These are phyloP conservation scores for Nomada hirtipes DNA, from an alignment of 2,888 invertebrate genomes.

Conservation along the genomic window DNA sequence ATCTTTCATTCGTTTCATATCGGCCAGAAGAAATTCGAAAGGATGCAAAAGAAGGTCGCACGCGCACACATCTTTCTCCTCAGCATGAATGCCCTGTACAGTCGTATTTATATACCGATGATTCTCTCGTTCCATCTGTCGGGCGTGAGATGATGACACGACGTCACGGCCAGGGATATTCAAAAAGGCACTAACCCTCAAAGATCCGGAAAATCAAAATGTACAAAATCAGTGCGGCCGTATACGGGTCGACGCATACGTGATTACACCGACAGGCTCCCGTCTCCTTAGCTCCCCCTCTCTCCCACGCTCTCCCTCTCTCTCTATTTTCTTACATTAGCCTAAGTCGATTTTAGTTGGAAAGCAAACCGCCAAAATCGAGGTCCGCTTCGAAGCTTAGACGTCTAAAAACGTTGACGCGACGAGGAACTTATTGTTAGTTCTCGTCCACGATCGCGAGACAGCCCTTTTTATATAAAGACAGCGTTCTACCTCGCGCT, in stretches of 20 bases:
- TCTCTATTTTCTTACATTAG: slow-evolving; percentile 24
- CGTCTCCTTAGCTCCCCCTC: slow-evolving; percentile 6
- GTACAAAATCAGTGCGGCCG: slow-evolving; percentile 70
- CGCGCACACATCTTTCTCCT: slow-evolving; percentile 44
- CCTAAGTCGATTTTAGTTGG: slow-evolving; percentile 32
- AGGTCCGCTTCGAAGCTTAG: slow-evolving; percentile 29
- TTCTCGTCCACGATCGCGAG: neutral
- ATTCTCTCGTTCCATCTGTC: slow-evolving; percentile 40
- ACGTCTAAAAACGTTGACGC: slow-evolving; percentile 34
- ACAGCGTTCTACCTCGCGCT: neutral
- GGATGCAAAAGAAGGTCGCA: slow-evolving; percentile 50
- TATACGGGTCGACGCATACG: slow-evolving; percentile 38
- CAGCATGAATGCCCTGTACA: slow-evolving; percentile 71
- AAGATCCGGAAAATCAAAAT: slow-evolving; percentile 69
- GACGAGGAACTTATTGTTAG: slow-evolving; percentile 23
- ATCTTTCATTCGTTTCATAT: neutral
- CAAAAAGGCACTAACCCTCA: slow-evolving; percentile 78
- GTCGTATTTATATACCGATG: slow-evolving; percentile 64
- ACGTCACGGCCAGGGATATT: slow-evolving; percentile 67
- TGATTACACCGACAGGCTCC: slow-evolving; percentile 33
- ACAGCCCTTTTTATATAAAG: neutral
- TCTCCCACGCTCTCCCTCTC: too few species aligned
- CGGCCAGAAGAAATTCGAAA: slow-evolving; percentile 36
- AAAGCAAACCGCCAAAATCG: slow-evolving; percentile 48
- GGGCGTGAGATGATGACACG: slow-evolving; percentile 57